phyloP scores from a whole-genome alignment of 2,888 invertebrate species.

The Eristalis intricaria region DNA sequence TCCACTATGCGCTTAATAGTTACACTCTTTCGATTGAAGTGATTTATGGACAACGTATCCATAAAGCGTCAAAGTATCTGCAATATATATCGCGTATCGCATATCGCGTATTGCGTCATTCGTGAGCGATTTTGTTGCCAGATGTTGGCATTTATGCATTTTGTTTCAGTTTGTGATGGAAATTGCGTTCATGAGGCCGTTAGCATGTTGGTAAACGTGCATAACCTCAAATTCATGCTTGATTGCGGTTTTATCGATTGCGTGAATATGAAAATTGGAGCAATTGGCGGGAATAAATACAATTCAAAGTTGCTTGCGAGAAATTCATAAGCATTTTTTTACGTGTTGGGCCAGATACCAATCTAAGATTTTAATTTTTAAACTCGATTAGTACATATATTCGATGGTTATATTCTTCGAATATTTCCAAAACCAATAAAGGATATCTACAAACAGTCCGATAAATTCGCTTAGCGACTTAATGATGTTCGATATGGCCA shows the following conservation, averaged over 20 bases:
- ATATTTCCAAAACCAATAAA: no score
- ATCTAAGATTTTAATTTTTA: no score
- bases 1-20: neutral
- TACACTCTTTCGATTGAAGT: neutral
- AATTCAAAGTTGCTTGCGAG: neutral
- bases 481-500: no score
- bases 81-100: no score
- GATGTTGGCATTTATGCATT: neutral
- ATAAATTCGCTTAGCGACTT: no score
- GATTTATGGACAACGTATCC: neutral
- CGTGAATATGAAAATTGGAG: neutral
- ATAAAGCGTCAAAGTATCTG: neutral
- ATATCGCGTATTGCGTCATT: neutral
- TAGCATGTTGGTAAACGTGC: neutral
- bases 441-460: no score
- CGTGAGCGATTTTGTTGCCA: neutral
- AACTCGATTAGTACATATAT: no score
- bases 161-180: no score
- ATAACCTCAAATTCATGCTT: neutral
- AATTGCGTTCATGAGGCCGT: neutral
- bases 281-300: neutral
- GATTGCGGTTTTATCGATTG: neutral
- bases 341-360: no score
- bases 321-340: no score
- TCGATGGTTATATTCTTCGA: no score